Evolutionary conservation across 2,113 vertebrate species (phyloP), one percentile per base, ranked within the genome.

Genomic region (Propithecus coquereli): DNA sequence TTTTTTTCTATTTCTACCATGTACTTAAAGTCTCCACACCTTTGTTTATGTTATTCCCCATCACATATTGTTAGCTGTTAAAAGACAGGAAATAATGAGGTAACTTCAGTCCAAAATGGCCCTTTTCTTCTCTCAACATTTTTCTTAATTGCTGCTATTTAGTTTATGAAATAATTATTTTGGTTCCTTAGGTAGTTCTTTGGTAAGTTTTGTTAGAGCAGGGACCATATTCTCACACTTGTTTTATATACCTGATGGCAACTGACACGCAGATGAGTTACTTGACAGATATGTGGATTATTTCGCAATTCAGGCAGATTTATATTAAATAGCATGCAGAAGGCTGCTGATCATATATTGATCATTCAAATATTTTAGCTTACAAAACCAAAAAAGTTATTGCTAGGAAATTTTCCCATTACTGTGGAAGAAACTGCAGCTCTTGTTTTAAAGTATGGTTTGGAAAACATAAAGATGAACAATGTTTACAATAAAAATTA

Each of bases 81-180:
- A 63, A 85, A 37, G 71, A 61, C 34, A 95, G 27, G 23, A 83
- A 93, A 86, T 65, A 79, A 70, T 82, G 40, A 81, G 40, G n/a
- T 47, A 90, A 71, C n/a, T 86, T 90, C 70, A 95, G 14, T 68
- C 90, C 89, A 92, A 94, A 94, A 50, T 22, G 81, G 95, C n/a
- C 27, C 37, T 22, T 52, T 18, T 63, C 50, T 63, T 92, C 13
- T 94, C 76, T 16, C 16, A 92, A 59, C 30, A n/a, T n/a, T 83
- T 96, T 61, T 61, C 25, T 74, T 84, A 61, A 47, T 22, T 77
- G 59, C 52, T 76, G 7, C 68, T 71, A 85, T 77, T 94, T 94
- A 91, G 18, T 85, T 88, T 27, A 94, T 73, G 17, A 74, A 83
- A 66, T 83, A 90, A 89, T 81, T 79, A 65, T 81, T 84, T 89